Percentiles rank a stretch among this genome's conserved stretches.
Conservation (phyloP, 2,113 vertebrate genomes). For the Myotis lucifugus region DNA sequence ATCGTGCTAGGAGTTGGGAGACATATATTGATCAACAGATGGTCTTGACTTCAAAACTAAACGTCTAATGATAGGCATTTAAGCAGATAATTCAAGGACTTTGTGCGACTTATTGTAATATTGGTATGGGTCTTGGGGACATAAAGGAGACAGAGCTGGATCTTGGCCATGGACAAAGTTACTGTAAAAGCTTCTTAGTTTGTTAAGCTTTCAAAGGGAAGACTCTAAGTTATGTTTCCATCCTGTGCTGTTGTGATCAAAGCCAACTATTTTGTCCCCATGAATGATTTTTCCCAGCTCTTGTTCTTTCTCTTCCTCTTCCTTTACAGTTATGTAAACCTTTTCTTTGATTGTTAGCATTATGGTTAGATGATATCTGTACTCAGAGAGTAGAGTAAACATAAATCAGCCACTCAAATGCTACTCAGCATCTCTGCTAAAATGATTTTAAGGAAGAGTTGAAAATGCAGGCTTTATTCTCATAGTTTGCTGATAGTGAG, state of each 20-base stretch:
- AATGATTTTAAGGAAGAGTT: not conserved
- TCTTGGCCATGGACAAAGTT: not conserved
- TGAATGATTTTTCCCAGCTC: not conserved
- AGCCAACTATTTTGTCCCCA: not conserved
- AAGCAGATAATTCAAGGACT: not conserved
- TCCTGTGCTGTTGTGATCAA: not conserved
- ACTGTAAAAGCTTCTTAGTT: not conserved
- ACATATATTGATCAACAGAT: not conserved
- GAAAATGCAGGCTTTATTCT: not conserved
- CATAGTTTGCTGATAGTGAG: not conserved
- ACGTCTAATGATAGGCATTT: not conserved
- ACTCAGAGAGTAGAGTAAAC: not conserved
- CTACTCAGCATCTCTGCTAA: not conserved
- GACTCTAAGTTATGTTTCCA: not conserved
- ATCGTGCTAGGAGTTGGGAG: not conserved
- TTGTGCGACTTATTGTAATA: not conserved
- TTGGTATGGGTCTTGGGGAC: not conserved
- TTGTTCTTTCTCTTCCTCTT: not conserved
- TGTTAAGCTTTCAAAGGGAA: constrained; percentile 2
- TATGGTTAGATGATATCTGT: not conserved
- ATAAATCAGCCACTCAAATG: not conserved
- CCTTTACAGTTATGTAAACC: not conserved
- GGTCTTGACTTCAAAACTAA: not conserved
- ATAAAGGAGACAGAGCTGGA: not conserved
- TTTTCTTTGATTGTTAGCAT: not conserved